phyloP scores from a whole-genome alignment of 2,888 invertebrate species.

The Heteropelma amictum region DNA sequence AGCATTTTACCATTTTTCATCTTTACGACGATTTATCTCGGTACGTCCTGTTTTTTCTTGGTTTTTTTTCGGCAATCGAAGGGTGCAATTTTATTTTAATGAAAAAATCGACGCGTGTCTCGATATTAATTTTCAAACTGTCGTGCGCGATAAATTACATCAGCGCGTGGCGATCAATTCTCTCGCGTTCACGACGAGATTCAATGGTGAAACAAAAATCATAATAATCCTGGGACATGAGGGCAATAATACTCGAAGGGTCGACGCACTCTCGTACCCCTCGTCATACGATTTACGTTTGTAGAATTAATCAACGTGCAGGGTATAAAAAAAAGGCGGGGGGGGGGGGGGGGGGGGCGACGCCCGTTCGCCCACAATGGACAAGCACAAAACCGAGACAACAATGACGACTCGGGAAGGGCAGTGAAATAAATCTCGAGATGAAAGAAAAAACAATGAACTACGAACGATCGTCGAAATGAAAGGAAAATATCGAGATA shows the following conservation, averaged over 20 bases:
- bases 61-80: too few species aligned
- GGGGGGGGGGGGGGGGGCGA: slow-evolving; percentile 6
- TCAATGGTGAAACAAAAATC: background rate
- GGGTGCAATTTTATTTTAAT: too few species aligned
- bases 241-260: slow-evolving; percentile 5
- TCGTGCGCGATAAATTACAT: too few species aligned
- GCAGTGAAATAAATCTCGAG: background rate
- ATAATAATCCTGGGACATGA: background rate
- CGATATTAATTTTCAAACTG: too few species aligned
- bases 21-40: too few species aligned
- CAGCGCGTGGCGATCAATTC: too few species aligned
- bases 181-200: background rate
- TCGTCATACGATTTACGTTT: slow-evolving; percentile 20
- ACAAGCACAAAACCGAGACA: slow-evolving; percentile 17
- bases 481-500: too few species aligned
- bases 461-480: background rate
- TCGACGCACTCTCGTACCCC: slow-evolving; percentile 36
- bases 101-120: too few species aligned
- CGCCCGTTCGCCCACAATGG: slow-evolving; percentile 8
- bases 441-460: slow-evolving; percentile 29
- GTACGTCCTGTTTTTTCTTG: too few species aligned
- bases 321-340: background rate
- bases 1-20: too few species aligned
- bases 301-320: slow-evolving; percentile 32
- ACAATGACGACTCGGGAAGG: slow-evolving; percentile 36